Conservation (phyloP, 2,797 vertebrate species). For the Gallinago nigripennis region DNA sequence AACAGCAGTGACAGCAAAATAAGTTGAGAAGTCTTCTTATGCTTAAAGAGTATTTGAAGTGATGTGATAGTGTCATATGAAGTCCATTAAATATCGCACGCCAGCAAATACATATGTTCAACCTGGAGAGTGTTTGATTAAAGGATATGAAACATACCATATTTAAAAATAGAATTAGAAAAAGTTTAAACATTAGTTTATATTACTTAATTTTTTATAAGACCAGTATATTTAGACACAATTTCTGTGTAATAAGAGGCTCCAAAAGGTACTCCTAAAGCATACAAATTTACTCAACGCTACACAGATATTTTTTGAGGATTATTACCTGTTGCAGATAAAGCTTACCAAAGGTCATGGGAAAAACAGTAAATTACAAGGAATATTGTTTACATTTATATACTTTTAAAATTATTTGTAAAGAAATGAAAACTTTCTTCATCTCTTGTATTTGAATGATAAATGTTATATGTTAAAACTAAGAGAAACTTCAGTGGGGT, state of each 20-base stretch:
- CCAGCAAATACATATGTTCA: neutral
- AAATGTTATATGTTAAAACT: neutral
- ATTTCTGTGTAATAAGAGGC: neutral
- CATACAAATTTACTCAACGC: neutral
- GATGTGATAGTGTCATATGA: rapidly evolving
- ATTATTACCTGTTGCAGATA: neutral
- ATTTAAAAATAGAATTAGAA: neutral
- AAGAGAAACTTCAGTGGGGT: neutral
- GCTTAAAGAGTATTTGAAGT: neutral
- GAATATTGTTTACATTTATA: neutral
- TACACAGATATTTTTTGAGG: neutral
- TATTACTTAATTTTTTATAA: neutral
- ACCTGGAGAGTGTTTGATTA: neutral
- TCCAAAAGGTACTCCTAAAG: neutral
- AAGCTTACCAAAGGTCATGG: neutral
- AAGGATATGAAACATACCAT: neutral
- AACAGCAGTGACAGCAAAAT: neutral
- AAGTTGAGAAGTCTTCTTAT: neutral
- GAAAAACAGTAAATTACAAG: neutral
- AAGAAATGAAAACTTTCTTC: neutral
- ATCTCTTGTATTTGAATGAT: neutral
- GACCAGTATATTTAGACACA: neutral
- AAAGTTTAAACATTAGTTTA: neutral
- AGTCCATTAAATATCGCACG: neutral
- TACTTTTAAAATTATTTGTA: neutral